Conservation (phyloP, 2,888 invertebrate genomes). For the Calameuta idolon region DNA sequence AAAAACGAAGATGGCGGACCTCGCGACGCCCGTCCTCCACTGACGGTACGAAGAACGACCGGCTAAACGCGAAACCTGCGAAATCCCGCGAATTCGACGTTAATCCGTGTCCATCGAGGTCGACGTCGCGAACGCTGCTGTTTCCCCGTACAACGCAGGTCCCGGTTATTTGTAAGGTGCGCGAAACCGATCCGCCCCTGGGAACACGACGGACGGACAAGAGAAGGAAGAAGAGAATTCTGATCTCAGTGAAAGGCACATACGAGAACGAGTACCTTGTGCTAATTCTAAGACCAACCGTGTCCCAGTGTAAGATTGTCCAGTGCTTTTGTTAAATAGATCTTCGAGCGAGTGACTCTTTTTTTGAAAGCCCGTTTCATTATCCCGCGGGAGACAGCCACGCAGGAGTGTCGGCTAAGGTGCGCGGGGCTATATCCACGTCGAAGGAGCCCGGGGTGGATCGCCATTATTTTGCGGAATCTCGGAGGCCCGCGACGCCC, state of each 20-base stretch:
- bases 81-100: constrained; percentile 12
- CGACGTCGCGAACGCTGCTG: neutral
- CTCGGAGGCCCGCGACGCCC: neutral
- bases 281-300: neutral
- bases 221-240: neutral
- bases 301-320: neutral
- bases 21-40: constrained; percentile 46
- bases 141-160: neutral
- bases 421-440: neutral
- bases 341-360: neutral
- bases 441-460: neutral
- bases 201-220: neutral
- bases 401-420: neutral
- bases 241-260: neutral
- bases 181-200: neutral
- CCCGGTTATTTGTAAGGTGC: neutral
- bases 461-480: neutral
- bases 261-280: neutral
- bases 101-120: constrained; percentile 13
- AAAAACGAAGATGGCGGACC: constrained; percentile 60
- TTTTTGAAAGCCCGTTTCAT: neutral
- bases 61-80: constrained; percentile 26
- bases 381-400: neutral
- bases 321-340: neutral
- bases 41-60: constrained; percentile 34